Evolutionary conservation across 2,888 invertebrate species (phyloP), one percentile per base, ranked within the genome.

Genomic region (Papilio elwesi): DNA sequence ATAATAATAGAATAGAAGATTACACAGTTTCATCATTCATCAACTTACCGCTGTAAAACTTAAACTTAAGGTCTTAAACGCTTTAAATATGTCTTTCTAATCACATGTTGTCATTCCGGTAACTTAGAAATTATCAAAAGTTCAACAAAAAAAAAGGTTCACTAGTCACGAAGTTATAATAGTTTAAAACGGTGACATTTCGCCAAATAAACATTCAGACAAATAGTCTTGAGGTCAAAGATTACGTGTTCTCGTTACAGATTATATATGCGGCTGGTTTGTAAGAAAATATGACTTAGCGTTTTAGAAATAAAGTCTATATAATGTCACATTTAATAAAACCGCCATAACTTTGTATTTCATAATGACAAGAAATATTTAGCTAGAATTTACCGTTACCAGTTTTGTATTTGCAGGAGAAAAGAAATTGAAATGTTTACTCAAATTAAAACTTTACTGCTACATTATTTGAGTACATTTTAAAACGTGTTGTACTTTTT

Each of bases 291-390:
- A 13, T 62, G 71, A 66, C 77, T 77, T 86, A 83, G 65, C 0
- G 0, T 0, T 0, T 26, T 6, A 0, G 0, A 0, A 7, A 67
- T 82, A 86, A 78, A 75, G 81, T 79, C 75, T 70, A 79, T 0
- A 49, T 78, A 79, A 70, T 77, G 4, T 52, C 51, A 10, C 11
- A n/a, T 59, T 52, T 47, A 53, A 49, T 47, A 57, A 70, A 70
- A 16, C 12, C 55, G 11, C 57, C 13, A 10, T 78, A 75, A 68
- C 75, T 80, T 78, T 74, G 68, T 74, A 72, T 77, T 77, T 16
- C 77, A 81, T 88, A 90, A 89, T 86, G 86, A 90, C 81, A 83
- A 83, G 84, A 87, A 90, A 90, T 88, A 88, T 90, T 90, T 87
- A 83, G 80, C 77, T 81, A 76, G 83, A 84, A 81, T 86, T 85